phyloP scores from a whole-genome alignment of 1,140 invertebrate genomes.

The Plectus sambesii region DNA sequence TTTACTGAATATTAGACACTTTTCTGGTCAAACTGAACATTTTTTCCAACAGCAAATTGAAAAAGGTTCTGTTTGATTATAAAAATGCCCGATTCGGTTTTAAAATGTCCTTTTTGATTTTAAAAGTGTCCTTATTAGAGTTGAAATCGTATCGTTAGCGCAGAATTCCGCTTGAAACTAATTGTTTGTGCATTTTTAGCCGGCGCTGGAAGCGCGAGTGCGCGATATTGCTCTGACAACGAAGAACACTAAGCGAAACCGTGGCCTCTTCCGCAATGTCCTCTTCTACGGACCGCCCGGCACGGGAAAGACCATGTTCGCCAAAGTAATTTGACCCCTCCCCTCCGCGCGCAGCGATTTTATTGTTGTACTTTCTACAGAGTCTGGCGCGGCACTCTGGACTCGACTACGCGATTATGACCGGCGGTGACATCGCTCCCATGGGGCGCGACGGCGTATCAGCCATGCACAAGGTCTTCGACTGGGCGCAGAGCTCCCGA shows the following conservation, averaged over 20 bases:
- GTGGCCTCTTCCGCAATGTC: constrained; percentile 84
- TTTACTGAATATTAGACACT: too few species aligned
- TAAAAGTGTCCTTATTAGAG: too few species aligned
- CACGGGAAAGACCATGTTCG: constrained; percentile 51
- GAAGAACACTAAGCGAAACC: constrained; percentile 84
- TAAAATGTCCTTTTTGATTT: too few species aligned
- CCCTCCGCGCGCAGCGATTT: too few species aligned
- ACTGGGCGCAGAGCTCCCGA: constrained; percentile 83
- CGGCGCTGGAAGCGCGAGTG: constrained; percentile 73
- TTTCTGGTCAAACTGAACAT: too few species aligned
- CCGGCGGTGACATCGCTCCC: constrained; percentile 91
- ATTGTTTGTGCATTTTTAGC: constrained; percentile 51
- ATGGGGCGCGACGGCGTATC: constrained; percentile 91
- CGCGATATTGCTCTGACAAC: constrained; percentile 93
- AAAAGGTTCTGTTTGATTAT: too few species aligned
- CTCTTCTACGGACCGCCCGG: constrained; percentile 99
- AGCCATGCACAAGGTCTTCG: constrained; percentile 95
- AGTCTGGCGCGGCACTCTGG: constrained; percentile 74
- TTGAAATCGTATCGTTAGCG: too few species aligned
- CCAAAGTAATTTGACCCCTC: constrained; percentile 33
- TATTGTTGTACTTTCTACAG: too few species aligned
- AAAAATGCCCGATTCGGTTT: too few species aligned
- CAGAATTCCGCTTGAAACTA: too few species aligned
- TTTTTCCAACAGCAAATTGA: too few species aligned
- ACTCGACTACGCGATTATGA: constrained; percentile 97